Evolutionary conservation across 2,888 invertebrate species (phyloP), one percentile per base, ranked within the genome.

Genomic region (Drosophila nigricruria): DNA sequence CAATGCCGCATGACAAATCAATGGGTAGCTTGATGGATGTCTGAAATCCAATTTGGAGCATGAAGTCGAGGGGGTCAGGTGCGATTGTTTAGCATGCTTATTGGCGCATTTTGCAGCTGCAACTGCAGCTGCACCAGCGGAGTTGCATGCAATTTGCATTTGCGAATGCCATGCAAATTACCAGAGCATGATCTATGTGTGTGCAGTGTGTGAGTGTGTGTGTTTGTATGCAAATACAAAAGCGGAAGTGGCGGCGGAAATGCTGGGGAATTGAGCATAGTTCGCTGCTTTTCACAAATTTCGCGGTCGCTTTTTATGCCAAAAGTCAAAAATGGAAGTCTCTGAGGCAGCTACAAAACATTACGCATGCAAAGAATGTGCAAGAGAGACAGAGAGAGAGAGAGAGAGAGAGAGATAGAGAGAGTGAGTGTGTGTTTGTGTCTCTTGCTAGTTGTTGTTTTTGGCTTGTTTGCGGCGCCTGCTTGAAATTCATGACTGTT

Each of bases 401-500:
- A 4, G n/a, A 23, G 20, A 10, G 62, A 16, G 36, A 2, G 32
- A 10, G 10, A 10, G 25, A 8, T 25, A 5, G 69, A 27, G 32
- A 43, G 25, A 16, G 32, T 16, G 43, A 25, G 30, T 32, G 32
- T 25, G n/a, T 43, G 25, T 40, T 23, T 27, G 43, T 56, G 27
- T 34, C 40, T 45, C 20, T 43, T 43, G 50, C 27, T 56, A 43
- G 20, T 25, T 57, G 20, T 25, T 57, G 72, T 58, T 36, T 47
- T 9, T 47, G 62, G 63, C 23, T 71, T 58, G 78, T 73, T 64
- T 78, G 76, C 57, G 70, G 73, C 67, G 74, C 73, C 89, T 87
- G 77, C 66, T 86, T 86, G 88, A 85, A 89, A 86, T 86, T 86
- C 86, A 86, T 86, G 86, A 84, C 86, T 89, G 86, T 87, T 86